Evolutionary conservation across 2,797 vertebrate genomes (phyloP), one percentile per base, ranked within the genome.

Genomic region (Acipenser oxyrinchus): DNA sequence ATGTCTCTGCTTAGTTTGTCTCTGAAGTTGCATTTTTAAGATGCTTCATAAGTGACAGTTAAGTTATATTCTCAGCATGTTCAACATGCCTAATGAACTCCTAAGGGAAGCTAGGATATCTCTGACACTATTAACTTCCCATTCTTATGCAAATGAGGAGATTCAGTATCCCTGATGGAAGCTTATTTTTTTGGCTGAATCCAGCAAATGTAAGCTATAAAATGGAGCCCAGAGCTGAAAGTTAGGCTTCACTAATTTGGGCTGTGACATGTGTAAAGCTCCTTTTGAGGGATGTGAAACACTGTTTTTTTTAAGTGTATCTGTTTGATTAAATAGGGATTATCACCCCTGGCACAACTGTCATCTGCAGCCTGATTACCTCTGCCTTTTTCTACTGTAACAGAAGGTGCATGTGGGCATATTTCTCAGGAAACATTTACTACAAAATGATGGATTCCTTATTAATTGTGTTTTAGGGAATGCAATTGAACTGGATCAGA

Each of bases 91-190:
- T 90, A 91, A 90, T 89, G 82, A 89, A 88, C 82, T 91, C 88
- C 84, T 86, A 72, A 65, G 87, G 86, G 87, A 86, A 79, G 72
- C 51, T 66, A 72, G 76, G 77, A 76, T 87, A 88, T 86, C 80
- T 86, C 78, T 88, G 88, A 80, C 82, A 86, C 83, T 88, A 88
- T 90, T 89, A 91, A 86, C 81, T 87, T 87, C 74, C 70, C 77
- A 88, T 89, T 90, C 83, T 88, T 87, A 90, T 89, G 88, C 76
- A 90, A 89, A 89, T 88, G 66, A 85, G 76, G 62, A 78, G 73
- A 79, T 86, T 81, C 82, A 77, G 72, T 76, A 78, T 86, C 84
- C 84, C 83, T 77, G 72, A 82, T 83, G 83, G 79, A 87, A 86
- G 75, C 60, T 74, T 84, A 76, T 74, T 82, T 87, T 82, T 80